A percentile compares a stretch with the other conserved stretches of the same genome.
These are phyloP conservation scores for Osedax fenrisi DNA, from an alignment of 2,888 invertebrate genomes.

Conservation along the genomic window DNA sequence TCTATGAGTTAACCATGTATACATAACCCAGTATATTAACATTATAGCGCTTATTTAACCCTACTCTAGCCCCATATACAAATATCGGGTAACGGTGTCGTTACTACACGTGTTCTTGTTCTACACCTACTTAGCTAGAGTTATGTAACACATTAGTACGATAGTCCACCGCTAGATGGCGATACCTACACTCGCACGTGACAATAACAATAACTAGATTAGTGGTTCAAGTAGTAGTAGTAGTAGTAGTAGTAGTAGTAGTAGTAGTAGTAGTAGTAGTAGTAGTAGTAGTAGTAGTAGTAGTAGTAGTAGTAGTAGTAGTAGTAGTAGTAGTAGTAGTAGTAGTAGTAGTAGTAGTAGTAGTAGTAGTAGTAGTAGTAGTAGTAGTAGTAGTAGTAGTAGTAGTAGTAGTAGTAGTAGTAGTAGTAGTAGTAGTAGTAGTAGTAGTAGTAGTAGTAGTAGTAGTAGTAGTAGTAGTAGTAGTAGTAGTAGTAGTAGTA, in stretches of 20 bases:
- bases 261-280: neutral
- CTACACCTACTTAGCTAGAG: too few relatives aligned
- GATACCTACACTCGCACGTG: too few relatives aligned
- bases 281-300: neutral
- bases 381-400: neutral
- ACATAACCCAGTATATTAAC: too few relatives aligned
- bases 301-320: neutral
- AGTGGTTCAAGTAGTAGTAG: neutral
- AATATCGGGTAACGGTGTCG: too few relatives aligned
- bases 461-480: neutral
- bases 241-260: neutral
- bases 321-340: neutral
- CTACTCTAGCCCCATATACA: too few relatives aligned
- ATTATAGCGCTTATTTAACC: too few relatives aligned
- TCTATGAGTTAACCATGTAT: too few relatives aligned
- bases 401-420: neutral
- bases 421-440: neutral
- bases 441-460: neutral
- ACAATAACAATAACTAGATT: neutral
- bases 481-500: neutral
- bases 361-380: neutral
- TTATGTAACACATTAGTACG: too few relatives aligned
- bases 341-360: neutral
- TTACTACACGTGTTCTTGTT: too few relatives aligned
- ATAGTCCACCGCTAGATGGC: too few relatives aligned